Evolutionary conservation across 2,888 invertebrate species (phyloP), one percentile per base, ranked within the genome.

Genomic region (Melanostoma scalare): DNA sequence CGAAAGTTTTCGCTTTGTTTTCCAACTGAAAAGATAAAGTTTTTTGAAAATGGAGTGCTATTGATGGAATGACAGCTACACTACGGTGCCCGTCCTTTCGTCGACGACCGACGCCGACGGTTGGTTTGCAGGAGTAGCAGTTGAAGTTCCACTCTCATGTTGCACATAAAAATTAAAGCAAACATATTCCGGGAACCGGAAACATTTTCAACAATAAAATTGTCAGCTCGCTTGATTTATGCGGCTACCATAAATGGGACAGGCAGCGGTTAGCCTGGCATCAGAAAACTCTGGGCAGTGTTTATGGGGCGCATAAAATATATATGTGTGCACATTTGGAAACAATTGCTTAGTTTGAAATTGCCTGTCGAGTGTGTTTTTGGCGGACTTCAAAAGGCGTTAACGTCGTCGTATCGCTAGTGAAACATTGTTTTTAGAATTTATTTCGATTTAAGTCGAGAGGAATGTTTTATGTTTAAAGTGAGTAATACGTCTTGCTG

Each of bases 161-260:
- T 63, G 63, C 63, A 63, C 50, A 63, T 63, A 63, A 63, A 63
- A 63, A 50, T 63, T 63, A 9, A 63, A 63, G 30, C 63, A 50
- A 46, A 30, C 69, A 69, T 44, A 38, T 48, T 53, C 55, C 58
- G 55, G 53, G 65, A 74, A 46, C 36, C 69, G 78, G 82, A 84
- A 73, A 84, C 78, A 58, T 73, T 74, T 63, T 30, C 50, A 44
- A 71, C 65, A 84, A 79, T 84, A 79, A 84, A 84, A 79, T 84
- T 84, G 79, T 78, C 78, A 79, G 71, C 48, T 75, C 67, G 65
- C 69, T 79, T 79, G 79, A 84, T 79, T 84, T 79, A 79, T 84
- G 73, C 35, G 53, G 68, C 73, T 58, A 40, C 69, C 52, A 68
- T 77, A 68, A 82, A 82, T 65, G 67, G 58, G 71, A 77, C 77